These are phyloP conservation scores for Troides helena DNA, from an alignment of 2,888 invertebrate genomes.

Conservation along the genomic window DNA sequence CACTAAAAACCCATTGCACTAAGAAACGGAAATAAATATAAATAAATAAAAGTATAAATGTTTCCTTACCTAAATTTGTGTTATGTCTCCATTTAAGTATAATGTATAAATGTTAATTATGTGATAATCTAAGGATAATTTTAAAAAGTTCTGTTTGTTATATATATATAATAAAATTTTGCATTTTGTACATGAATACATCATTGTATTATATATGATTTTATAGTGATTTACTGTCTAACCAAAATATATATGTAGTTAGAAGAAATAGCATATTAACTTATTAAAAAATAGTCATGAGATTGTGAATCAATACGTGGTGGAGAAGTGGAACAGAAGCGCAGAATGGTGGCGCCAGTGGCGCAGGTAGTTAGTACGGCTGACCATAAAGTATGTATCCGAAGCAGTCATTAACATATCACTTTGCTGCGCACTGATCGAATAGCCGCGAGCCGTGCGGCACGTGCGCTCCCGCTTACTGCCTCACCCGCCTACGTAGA, in stretches of 20 bases:
- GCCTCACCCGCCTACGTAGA: conserved; percentile 27
- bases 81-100: no score
- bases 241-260: no score
- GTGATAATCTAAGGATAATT: no score
- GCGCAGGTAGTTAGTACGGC: conserved; percentile 40
- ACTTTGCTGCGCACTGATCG: conserved; percentile 62
- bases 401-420: conserved; percentile 69
- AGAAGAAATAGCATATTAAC: neutral
- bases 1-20: no score
- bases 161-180: no score
- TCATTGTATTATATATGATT: no score
- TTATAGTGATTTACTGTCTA: neutral
- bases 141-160: no score
- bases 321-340: conserved; percentile 23
- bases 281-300: neutral
- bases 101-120: no score
- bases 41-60: no score
- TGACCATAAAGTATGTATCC: conserved; percentile 66
- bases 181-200: no score
- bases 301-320: conserved; percentile 19
- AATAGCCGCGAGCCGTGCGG: conserved; percentile 52
- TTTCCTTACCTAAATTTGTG: no score
- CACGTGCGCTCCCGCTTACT: conserved; percentile 36
- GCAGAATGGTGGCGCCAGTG: conserved; percentile 31
- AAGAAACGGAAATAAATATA: no score